These are phyloP conservation scores for Brienomyrus brachyistius DNA, from an alignment of 2,113 vertebrate genomes.

Conservation along the genomic window DNA sequence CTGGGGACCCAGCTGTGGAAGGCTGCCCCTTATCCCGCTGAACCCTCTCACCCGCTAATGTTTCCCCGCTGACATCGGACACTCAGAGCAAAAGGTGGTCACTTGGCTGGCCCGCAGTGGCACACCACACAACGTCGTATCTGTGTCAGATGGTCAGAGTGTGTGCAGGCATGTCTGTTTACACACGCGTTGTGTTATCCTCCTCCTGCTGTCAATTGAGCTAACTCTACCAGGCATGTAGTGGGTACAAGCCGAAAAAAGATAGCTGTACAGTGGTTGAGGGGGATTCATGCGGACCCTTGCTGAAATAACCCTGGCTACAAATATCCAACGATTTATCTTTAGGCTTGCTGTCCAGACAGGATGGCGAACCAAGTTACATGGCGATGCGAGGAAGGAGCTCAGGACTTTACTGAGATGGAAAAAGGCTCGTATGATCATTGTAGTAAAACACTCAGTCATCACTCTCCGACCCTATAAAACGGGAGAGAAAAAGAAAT, in stretches of 20 bases:
- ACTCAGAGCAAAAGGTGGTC: slow-evolving; percentile 40
- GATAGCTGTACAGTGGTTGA: not conserved
- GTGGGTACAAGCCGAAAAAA: not conserved
- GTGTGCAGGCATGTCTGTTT: not conserved
- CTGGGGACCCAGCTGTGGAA: slow-evolving; percentile 19
- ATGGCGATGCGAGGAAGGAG: not conserved
- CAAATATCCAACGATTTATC: not conserved
- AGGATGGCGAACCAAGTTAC: not conserved
- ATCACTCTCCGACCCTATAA: not conserved
- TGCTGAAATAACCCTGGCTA: not conserved
- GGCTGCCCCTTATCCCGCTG: slow-evolving; percentile 52
- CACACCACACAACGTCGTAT: not conserved
- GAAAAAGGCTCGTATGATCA: not conserved
- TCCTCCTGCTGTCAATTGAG: not conserved
- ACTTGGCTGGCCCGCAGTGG: slow-evolving; percentile 34
- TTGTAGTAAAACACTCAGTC: not conserved
- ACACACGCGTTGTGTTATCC: not conserved
- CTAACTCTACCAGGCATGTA: not conserved
- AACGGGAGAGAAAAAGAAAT: not conserved
- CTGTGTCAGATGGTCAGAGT: not conserved
- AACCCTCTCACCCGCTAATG: slow-evolving; percentile 51
- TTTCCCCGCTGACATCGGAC: slow-evolving; percentile 55
- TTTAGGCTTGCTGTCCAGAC: not conserved
- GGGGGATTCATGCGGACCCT: not conserved
- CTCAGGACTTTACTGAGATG: not conserved